Base-by-base conservation (phyloP, 2,888 invertebrate species). In the Andrena bucephala region DNA sequence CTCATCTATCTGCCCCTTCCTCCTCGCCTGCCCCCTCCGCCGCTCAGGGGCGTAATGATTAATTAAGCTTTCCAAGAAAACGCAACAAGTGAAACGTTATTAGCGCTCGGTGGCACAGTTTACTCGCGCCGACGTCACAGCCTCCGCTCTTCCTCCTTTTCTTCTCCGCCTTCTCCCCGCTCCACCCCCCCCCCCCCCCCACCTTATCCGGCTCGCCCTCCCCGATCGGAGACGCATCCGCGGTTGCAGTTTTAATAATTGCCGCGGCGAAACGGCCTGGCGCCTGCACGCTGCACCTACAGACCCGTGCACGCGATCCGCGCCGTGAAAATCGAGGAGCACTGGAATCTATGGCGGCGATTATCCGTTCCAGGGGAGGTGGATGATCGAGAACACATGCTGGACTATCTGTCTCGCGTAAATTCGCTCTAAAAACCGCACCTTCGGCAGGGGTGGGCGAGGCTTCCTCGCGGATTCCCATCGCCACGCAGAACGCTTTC, bases 11-110 rank as follows among this genome's bases (percentile, higher is more conserved):
- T 65, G 59, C 42, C 54, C 33, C n/a, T 54, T 33, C 27, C 52
- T 29, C n/a, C 36, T 59, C 16, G 10, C 16, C 42, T 27, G 33
- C 67, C 20, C 16, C n/a, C 54, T 31, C 27, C 57, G 48, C 7
- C 29, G 27, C 33, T n/a, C 68, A 75, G 65, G 50, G 70, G 72
- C 77, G 75, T 83, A 90, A 90, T 92, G 91, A 93, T 93, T 92
- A 93, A 93, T 93, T 91, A 93, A 92, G 91, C 88, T 89, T 93
- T 93, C 93, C 90, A 81, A 90, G 93, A 93, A 92, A 89, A 89
- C 89, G 89, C 89, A 92, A 92, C 92, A 91, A 91, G 91, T 90
- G 87, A 90, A 91, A 91, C 91, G 88, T 92, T 93, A 93, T 93
- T 92, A 90, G 90, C 74, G 89, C 87, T 89, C 88, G 89, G 89